phyloP scores from a whole-genome alignment of 2,888 invertebrate species.

The Rhorus exstirpatorius region DNA sequence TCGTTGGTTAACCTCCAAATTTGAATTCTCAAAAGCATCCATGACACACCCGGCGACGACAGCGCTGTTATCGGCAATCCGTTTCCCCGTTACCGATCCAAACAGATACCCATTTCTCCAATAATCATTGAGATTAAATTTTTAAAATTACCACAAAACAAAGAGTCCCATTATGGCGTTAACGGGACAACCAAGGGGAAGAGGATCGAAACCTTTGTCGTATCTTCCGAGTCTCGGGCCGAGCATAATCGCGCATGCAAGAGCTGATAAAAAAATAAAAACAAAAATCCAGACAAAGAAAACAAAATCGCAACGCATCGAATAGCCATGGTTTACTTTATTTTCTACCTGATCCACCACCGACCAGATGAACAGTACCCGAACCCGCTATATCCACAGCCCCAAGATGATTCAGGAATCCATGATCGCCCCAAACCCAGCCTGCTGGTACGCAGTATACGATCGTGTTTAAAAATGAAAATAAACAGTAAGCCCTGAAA shows the following conservation, averaged over 20 bases:
- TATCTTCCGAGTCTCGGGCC: constrained; percentile 96
- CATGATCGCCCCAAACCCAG: constrained; percentile 96
- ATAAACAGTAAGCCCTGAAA: constrained; percentile 96
- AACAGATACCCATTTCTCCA: too few relatives aligned
- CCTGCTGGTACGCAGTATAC: constrained; percentile 97
- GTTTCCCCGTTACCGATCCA: not conserved
- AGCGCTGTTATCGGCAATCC: too few relatives aligned
- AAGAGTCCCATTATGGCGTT: constrained; percentile 97
- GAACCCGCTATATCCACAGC: constrained; percentile 97
- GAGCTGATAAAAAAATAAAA: constrained; percentile 87
- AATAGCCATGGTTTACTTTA: not conserved
- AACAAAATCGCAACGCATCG: too few relatives aligned
- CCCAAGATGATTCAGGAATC: constrained; percentile 93
- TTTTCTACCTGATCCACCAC: constrained; percentile 87
- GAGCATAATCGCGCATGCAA: constrained; percentile 95
- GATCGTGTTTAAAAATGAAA: constrained; percentile 95
- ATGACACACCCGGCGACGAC: too few relatives aligned
- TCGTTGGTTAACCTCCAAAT: too few relatives aligned
- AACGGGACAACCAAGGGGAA: constrained; percentile 95
- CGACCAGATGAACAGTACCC: constrained; percentile 96
- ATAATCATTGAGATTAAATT: not conserved
- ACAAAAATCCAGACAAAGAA: not conserved
- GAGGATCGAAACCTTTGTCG: constrained; percentile 91
- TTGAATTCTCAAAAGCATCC: too few relatives aligned
- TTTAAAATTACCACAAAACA: constrained; percentile 90